phyloP scores from a whole-genome alignment of 2,113 vertebrate genomes.

The Vidua chalybeata region DNA sequence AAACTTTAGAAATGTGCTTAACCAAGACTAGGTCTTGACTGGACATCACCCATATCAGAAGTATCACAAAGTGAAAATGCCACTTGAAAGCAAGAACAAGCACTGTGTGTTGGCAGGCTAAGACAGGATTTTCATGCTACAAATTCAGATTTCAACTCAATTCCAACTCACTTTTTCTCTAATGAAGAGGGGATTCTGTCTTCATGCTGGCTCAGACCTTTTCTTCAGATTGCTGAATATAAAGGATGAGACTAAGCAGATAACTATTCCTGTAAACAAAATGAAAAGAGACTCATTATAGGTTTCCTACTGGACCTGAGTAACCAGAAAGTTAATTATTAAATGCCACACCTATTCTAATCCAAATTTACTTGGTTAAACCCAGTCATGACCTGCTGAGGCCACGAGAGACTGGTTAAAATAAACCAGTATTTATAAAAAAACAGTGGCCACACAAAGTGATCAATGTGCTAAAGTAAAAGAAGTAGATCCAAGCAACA shows the following conservation, averaged over 20 bases:
- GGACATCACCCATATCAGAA: background rate
- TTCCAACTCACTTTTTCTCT: conserved; percentile 63
- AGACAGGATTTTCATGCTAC: background rate
- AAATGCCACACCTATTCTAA: conserved; percentile 46
- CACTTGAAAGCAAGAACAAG: background rate
- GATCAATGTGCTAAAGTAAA: background rate
- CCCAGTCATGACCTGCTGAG: conserved; percentile 1
- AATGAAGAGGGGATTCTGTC: conserved; percentile 57
- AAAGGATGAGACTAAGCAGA: conserved; percentile 50
- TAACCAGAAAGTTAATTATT: conserved; percentile 64
- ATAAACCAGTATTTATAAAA: background rate
- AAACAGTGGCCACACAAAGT: rapidly evolving
- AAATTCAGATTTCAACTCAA: background rate
- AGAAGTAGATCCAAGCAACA: background rate
- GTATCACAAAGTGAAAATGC: background rate
- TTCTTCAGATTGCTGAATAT: background rate
- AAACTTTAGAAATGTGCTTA: background rate
- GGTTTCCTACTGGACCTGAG: conserved; percentile 55
- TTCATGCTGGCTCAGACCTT: conserved; percentile 61
- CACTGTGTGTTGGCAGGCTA: background rate
- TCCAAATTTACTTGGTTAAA: conserved; percentile 6
- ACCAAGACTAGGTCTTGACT: background rate
- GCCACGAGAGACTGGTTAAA: background rate
- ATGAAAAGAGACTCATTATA: conserved; percentile 47
- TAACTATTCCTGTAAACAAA: conserved; percentile 68